These are phyloP conservation scores for Coenonympha glycerion DNA, from an alignment of 2,888 invertebrate species.

Conservation along the genomic window DNA sequence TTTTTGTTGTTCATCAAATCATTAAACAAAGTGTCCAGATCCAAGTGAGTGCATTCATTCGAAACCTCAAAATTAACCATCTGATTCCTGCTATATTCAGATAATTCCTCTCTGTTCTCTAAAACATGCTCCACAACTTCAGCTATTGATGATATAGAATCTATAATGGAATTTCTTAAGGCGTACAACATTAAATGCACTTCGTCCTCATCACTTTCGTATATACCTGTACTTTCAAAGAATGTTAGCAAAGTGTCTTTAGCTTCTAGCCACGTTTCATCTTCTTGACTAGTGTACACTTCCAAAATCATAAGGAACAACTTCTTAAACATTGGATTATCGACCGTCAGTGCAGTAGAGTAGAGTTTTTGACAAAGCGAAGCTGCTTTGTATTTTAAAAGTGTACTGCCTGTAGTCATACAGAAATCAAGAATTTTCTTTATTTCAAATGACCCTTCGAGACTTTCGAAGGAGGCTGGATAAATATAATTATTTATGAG, in stretches of 20 bases:
- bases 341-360: constrained; percentile 69
- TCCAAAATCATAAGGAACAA: constrained; percentile 75
- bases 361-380: constrained; percentile 66
- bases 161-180: constrained; percentile 52
- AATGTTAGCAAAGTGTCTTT: constrained; percentile 74
- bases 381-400: constrained; percentile 66
- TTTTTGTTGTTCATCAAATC: constrained; percentile 55
- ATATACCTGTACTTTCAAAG: constrained; percentile 78
- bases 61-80: constrained; percentile 56
- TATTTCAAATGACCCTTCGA: constrained; percentile 65
- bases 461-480: constrained; percentile 61
- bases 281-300: constrained; percentile 62
- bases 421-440: constrained; percentile 59
- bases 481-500: constrained; percentile 61
- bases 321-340: constrained; percentile 71
- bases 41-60: constrained; percentile 46
- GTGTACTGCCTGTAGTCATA: constrained; percentile 42
- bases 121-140: constrained; percentile 59
- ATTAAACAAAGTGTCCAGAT: constrained; percentile 54
- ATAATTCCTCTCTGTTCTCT: constrained; percentile 48
- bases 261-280: constrained; percentile 66
- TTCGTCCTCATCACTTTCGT: constrained; percentile 79
- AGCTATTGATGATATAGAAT: constrained; percentile 48
- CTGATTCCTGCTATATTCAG: constrained; percentile 52
- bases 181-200: constrained; percentile 80